phyloP scores from a whole-genome alignment of 1,140 invertebrate species.

The Platyscapa corneri region DNA sequence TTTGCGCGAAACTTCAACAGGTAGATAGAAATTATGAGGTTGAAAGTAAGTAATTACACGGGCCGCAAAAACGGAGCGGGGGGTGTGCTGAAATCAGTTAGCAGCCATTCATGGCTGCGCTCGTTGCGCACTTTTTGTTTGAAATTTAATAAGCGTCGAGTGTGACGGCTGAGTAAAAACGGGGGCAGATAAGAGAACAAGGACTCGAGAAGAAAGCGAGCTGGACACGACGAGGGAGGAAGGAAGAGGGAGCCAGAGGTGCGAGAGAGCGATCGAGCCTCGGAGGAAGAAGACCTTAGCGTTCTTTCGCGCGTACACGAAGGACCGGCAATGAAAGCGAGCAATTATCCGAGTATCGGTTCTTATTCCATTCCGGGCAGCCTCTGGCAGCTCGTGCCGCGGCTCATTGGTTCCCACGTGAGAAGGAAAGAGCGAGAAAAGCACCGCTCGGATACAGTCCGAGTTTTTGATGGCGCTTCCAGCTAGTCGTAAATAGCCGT shows the following conservation, averaged over 20 bases:
- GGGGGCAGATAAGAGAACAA: conserved; percentile 29
- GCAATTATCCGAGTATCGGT: not conserved
- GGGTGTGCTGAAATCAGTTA: conserved; percentile 56
- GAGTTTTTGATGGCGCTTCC: conserved; percentile 64
- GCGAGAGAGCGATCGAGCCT: not conserved
- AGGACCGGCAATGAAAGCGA: not conserved
- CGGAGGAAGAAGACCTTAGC: conserved; percentile 19
- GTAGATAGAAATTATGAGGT: conserved; percentile 36
- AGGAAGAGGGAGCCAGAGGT: not conserved
- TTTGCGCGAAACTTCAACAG: conserved; percentile 27
- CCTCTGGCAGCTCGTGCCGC: not conserved
- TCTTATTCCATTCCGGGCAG: not conserved
- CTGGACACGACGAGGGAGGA: not conserved
- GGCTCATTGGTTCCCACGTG: conserved; percentile 59
- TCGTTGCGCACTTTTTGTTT: conserved; percentile 54
- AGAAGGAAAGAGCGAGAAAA: conserved; percentile 53
- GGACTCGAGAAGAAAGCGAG: not conserved
- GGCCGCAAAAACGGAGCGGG: conserved; percentile 36
- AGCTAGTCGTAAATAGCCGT: conserved; percentile 67
- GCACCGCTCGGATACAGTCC: not conserved
- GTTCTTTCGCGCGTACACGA: not conserved
- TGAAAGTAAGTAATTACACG: conserved; percentile 51
- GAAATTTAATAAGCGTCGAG: conserved; percentile 63
- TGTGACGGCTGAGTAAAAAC: conserved; percentile 59
- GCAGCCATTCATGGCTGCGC: conserved; percentile 38